Evolutionary conservation across 2,888 invertebrate species (phyloP).

Genomic region (Teinopalpus imperialis): DNA sequence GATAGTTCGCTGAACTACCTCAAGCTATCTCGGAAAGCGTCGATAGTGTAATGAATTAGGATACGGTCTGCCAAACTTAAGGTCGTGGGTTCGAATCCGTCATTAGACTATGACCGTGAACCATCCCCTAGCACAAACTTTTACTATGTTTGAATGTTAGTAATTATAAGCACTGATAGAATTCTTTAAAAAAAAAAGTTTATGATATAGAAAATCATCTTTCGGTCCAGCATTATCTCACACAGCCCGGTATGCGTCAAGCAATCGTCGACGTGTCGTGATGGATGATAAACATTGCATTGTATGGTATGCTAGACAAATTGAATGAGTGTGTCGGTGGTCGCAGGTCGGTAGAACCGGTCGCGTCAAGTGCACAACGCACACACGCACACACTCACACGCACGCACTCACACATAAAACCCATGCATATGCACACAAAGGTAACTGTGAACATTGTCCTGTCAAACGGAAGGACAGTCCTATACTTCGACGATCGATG

Average conservation of each 20-base stretch:
- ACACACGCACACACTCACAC: conserved; percentile 15
- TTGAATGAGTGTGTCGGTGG: conserved; percentile 47
- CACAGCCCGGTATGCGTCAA: conserved; percentile 17
- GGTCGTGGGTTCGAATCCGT: too few species aligned
- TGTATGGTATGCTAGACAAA: conserved; percentile 49
- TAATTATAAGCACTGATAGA: too few species aligned
- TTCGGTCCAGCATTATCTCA: conserved; percentile 12
- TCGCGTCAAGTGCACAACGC: conserved; percentile 34
- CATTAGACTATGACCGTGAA: too few species aligned
- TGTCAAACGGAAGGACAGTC: conserved; percentile 20
- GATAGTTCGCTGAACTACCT: too few species aligned
- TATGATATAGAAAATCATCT: conserved; percentile 6
- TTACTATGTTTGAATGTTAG: too few species aligned
- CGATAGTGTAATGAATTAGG: too few species aligned
- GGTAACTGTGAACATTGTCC: conserved; percentile 18
- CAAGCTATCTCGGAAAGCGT: too few species aligned
- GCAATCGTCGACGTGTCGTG: conserved; percentile 28
- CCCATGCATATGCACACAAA: too few species aligned
- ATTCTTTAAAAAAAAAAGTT: conserved; percentile 18
- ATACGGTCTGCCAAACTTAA: too few species aligned
- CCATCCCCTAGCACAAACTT: too few species aligned
- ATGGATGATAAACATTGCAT: conserved; percentile 43
- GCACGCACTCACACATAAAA: too few species aligned
- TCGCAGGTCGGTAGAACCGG: conserved; percentile 42
- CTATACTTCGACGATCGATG: conserved; percentile 6